Evolutionary conservation across 1,140 invertebrate genomes (phyloP), one percentile per base, ranked within the genome.

Genomic region (Chironomus tepperi): DNA sequence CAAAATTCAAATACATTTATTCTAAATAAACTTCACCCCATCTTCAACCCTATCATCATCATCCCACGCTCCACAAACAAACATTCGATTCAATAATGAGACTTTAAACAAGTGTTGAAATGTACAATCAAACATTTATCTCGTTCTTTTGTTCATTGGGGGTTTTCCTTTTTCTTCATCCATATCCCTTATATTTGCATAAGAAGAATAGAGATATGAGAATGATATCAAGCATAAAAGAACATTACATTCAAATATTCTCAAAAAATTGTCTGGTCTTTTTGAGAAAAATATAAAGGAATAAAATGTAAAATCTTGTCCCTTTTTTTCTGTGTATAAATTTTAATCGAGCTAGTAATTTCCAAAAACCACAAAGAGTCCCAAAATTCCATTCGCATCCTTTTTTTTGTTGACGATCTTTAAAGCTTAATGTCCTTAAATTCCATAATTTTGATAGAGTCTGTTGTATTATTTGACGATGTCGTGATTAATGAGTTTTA

Each of bases 81-180:
- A 34, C 24, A 34, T 34, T 34, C 1, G 24, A 34, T 34, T 34
- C 47, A 12, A n/a, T 57, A 57, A 57, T 57, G 47, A 57, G 47
- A n/a, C 47, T 57, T 57, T 57, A 57, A 57, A 57, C n/a, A n/a
- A n/a, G 47, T 57, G 47, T n/a, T 57, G 47, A 57, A 57, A 57
- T n/a, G 47, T 57, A 57, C n/a, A 57, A 57, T 57, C 12, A 57
- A 57, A 57, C 47, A 57, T 57, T 57, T 57, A n/a, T 57, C 47
- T n/a, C 24, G 24, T 34, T 15, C 10, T 57, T 15, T n/a, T 57
- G 47, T 57, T 57, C n/a, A 57, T 57, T 57, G 47, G n/a, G 47
- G 47, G 12, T 57, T 57, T 57, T 15, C 12, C 15, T n/a, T 57
- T 57, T 57, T 57, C 47, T 57, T 47, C 43, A 34, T 34, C 24